A percentile compares a stretch with the other conserved stretches of the same genome.
phyloP scores from a whole-genome alignment of 2,888 invertebrate genomes.

The Drosophila phalerata region DNA sequence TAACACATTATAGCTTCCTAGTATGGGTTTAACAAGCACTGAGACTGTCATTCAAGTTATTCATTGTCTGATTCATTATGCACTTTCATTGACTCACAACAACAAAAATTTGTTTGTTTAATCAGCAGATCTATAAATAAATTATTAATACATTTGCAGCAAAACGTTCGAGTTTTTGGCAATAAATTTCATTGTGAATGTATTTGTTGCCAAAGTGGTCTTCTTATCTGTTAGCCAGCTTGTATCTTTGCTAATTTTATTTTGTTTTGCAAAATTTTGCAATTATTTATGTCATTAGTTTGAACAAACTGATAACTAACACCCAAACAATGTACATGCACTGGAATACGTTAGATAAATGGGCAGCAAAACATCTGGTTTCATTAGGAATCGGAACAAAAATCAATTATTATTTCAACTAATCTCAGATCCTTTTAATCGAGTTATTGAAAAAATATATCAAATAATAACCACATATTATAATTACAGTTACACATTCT shows the following conservation, averaged over 20 bases:
- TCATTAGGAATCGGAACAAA: neutral
- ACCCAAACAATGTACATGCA: constrained; percentile 1
- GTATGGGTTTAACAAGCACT: constrained; percentile 10
- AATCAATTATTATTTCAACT: neutral
- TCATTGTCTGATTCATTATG: constrained; percentile 39
- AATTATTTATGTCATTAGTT: constrained; percentile 31
- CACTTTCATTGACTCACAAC: constrained; percentile 33
- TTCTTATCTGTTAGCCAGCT: constrained; percentile 45
- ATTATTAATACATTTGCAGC: constrained; percentile 54
- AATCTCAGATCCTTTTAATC: too few species aligned
- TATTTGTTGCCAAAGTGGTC: constrained; percentile 27
- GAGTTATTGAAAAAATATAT: neutral
- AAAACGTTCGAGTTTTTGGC: constrained; percentile 34
- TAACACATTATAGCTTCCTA: constrained; percentile 19
- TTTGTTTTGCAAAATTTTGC: constrained; percentile 16
- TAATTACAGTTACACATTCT: constrained; percentile 65
- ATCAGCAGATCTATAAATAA: constrained; percentile 72
- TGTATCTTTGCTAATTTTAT: constrained; percentile 14
- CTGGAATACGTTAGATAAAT: constrained; percentile 9
- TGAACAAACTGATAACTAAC: constrained; percentile 20
- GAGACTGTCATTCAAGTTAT: constrained; percentile 7
- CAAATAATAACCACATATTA: neutral
- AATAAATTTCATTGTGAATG: constrained; percentile 22
- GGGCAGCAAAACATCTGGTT: neutral
- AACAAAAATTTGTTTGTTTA: constrained; percentile 47